These are phyloP conservation scores for Malacosoma neustria DNA, from an alignment of 2,888 invertebrate species.

Conservation along the genomic window DNA sequence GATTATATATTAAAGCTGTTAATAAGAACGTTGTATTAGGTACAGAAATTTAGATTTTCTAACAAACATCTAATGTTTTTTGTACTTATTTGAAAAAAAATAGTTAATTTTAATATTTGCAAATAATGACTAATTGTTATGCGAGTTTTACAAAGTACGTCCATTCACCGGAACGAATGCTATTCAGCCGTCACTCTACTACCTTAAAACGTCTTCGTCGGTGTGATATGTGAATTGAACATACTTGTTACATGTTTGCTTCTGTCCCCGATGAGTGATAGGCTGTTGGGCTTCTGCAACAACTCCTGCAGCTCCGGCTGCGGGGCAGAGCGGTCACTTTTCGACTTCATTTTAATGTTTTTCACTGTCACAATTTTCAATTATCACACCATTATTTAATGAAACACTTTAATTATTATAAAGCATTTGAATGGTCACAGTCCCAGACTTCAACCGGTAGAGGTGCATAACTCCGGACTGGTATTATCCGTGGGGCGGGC, in stretches of 20 bases:
- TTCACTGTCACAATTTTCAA: conserved; percentile 29
- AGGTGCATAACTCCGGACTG: conserved; percentile 45
- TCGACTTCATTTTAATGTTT: conserved; percentile 42
- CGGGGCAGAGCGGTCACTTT: conserved; percentile 27
- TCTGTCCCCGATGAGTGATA: conserved; percentile 31
- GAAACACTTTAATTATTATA: background rate
- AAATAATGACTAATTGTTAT: conserved; percentile 33
- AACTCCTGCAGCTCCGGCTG: conserved; percentile 60
- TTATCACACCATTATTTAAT: conserved; percentile 21
- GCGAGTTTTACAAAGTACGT: conserved; percentile 32
- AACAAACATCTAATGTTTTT: conserved; percentile 2
- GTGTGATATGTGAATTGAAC: conserved; percentile 33
- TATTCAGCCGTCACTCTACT: conserved; percentile 41
- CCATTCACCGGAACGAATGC: conserved; percentile 46
- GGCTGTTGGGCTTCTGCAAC: conserved; percentile 46
- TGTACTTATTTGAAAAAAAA: conserved; percentile 12
- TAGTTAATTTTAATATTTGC: conserved; percentile 24
- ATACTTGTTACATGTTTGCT: conserved; percentile 50
- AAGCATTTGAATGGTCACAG: conserved; percentile 3
- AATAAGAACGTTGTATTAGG: background rate
- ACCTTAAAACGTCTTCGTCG: conserved; percentile 22
- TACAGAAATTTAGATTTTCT: background rate
- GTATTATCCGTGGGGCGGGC: conserved; percentile 19
- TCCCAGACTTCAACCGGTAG: conserved; percentile 17
- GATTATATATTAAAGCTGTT: background rate